These are phyloP conservation scores for Athrips mouffetella DNA, from an alignment of 2,888 invertebrate species.

Conservation along the genomic window DNA sequence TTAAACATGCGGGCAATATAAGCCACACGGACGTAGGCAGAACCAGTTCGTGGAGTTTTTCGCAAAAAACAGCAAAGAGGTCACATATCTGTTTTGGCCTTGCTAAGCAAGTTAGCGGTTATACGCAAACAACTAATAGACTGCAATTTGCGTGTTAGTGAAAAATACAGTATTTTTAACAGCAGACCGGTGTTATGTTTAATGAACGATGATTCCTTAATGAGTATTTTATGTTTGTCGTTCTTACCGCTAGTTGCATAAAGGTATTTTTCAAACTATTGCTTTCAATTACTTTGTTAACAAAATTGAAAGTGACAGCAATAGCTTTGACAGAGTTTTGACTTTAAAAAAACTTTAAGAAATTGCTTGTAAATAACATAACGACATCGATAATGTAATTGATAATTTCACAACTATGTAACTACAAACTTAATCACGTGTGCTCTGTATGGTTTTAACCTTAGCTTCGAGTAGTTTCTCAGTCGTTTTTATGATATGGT, in stretches of 20 bases:
- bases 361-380: no score
- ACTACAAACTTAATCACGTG: constrained; percentile 35
- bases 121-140: constrained; percentile 59
- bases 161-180: constrained; percentile 43
- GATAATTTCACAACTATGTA: constrained; percentile 11
- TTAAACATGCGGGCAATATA: constrained; percentile 46
- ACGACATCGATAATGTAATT: constrained; percentile 23
- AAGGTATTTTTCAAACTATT: no score
- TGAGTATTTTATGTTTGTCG: no score
- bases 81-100: constrained; percentile 70
- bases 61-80: constrained; percentile 63
- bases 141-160: constrained; percentile 51
- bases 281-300: no score
- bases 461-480: constrained; percentile 5
- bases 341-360: constrained; percentile 40
- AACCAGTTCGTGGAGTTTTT: constrained; percentile 48
- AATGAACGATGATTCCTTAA: constrained; percentile 36
- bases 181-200: constrained; percentile 30
- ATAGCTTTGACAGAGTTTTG: no score
- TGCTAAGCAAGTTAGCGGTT: constrained; percentile 69
- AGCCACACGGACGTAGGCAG: constrained; percentile 36
- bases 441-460: constrained; percentile 20
- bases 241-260: no score
- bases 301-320: no score
- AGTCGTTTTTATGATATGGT: constrained; percentile 27